Percentiles rank a stretch among this genome's conserved stretches.
These are phyloP conservation scores for Bactericera cockerelli DNA, from an alignment of 1,140 invertebrate species.

Conservation along the genomic window DNA sequence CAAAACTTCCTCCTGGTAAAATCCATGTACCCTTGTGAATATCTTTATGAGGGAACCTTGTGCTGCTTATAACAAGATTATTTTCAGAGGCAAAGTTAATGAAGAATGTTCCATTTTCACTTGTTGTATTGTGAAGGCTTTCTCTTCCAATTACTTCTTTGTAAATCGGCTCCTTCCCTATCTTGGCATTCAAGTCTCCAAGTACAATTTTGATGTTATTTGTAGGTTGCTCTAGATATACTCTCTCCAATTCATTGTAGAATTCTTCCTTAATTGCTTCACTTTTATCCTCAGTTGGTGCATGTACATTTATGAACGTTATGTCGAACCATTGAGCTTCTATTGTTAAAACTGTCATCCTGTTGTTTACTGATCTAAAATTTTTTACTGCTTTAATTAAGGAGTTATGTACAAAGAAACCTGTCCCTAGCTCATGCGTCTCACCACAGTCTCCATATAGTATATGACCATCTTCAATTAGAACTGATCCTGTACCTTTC, in stretches of 20 bases:
- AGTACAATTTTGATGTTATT: conserved; percentile 16
- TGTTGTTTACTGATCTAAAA: conserved; percentile 10
- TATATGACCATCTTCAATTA: neutral
- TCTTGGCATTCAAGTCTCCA: conserved; percentile 16
- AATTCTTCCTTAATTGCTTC: conserved; percentile 16
- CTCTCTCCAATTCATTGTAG: conserved; percentile 14
- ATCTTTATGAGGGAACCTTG: conserved; percentile 18
- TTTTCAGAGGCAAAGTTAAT: conserved; percentile 18
- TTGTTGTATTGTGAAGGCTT: conserved; percentile 21
- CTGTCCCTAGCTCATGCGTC: conserved; percentile 4
- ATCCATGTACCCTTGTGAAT: conserved; percentile 21
- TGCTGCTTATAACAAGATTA: conserved; percentile 18
- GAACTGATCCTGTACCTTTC: conserved; percentile 10
- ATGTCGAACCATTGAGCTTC: conserved; percentile 14
- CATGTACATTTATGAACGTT: conserved; percentile 11
- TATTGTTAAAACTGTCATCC: conserved; percentile 12
- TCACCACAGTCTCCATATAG: conserved; percentile 2
- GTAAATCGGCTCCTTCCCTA: conserved; percentile 12
- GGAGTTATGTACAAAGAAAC: conserved; percentile 12
- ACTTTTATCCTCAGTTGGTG: conserved; percentile 17
- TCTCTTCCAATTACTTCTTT: conserved; percentile 23
- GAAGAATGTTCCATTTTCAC: conserved; percentile 18
- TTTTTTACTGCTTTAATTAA: conserved; percentile 7
- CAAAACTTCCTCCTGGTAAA: conserved; percentile 16
- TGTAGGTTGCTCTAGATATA: neutral